A percentile compares a stretch with the other conserved stretches of the same genome.
Evolutionary conservation across 2,888 invertebrate species (phyloP).

Genomic region (Pimpla rufipes): DNA sequence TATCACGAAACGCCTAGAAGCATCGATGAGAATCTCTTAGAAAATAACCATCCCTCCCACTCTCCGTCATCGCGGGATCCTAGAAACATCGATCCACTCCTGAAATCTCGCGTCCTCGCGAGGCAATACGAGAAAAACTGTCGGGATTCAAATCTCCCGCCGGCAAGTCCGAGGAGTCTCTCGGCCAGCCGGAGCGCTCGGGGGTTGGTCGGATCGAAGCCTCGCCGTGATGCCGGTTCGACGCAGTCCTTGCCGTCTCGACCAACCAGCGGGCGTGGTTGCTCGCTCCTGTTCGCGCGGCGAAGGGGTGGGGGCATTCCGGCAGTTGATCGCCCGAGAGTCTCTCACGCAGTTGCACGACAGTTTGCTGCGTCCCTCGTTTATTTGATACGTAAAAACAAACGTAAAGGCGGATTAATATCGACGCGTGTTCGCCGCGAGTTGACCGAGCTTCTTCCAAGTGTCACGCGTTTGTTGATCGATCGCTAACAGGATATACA

Average conservation of each 20-base stretch:
- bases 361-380: constrained; percentile 58
- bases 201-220: constrained; percentile 71
- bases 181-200: constrained; percentile 30
- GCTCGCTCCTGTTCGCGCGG: not conserved
- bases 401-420: constrained; percentile 2
- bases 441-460: not conserved
- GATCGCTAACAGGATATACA: not conserved
- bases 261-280: constrained; percentile 72
- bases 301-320: constrained; percentile 73
- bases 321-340: constrained; percentile 77
- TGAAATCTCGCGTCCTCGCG: not conserved
- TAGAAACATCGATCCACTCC: not conserved
- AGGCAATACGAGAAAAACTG: not conserved
- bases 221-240: constrained; percentile 64
- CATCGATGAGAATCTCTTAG: not conserved
- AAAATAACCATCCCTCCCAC: not conserved
- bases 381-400: constrained; percentile 46
- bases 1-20: too few species aligned
- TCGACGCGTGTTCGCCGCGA: not conserved
- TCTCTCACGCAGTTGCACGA: constrained; percentile 64
- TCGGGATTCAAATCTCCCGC: constrained; percentile 72
- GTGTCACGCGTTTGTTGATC: constrained; percentile 9
- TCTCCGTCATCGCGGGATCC: not conserved
- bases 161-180: constrained; percentile 16
- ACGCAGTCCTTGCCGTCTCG: constrained; percentile 50